Evolutionary conservation across 1,140 invertebrate species (phyloP).

Genomic region (Cepaea nemoralis): DNA sequence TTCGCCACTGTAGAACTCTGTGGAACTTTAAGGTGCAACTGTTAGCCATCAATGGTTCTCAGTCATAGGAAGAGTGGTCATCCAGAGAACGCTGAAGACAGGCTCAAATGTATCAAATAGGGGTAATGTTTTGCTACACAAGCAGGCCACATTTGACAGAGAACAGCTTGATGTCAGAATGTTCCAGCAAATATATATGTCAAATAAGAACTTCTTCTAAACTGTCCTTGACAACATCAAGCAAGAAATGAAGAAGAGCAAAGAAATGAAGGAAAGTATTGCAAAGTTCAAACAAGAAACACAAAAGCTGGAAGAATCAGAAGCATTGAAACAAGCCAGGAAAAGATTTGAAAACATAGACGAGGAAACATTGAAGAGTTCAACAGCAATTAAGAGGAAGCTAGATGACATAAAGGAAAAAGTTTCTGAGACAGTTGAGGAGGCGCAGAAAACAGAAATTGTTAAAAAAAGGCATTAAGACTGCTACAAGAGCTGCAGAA

Average conservation of each 20-base stretch:
- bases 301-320: conserved; percentile 96
- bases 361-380: conserved; percentile 79
- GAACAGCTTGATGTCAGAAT: conserved; percentile 47
- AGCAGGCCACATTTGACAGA: conserved; percentile 29
- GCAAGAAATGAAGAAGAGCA: conserved; percentile 94
- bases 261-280: conserved; percentile 97
- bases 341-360: conserved; percentile 83
- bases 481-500: conserved; percentile 88
- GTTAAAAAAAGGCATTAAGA: conserved; percentile 93
- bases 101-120: conserved; percentile 10
- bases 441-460: conserved; percentile 83
- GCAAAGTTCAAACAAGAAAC: conserved; percentile 97
- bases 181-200: conserved; percentile 60
- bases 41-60: too few species aligned
- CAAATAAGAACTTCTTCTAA: conserved; percentile 80
- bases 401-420: conserved; percentile 84
- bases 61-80: too few species aligned
- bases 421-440: conserved; percentile 66
- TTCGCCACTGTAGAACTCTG: too few species aligned
- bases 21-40: too few species aligned
- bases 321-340: conserved; percentile 91
- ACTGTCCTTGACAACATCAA: conserved; percentile 93
- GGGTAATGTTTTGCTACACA: conserved; percentile 2
- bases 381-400: conserved; percentile 71
- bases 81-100: conserved; percentile 5